Conservation (phyloP, 2,797 vertebrate genomes). For the Tarsius wallacei region DNA sequence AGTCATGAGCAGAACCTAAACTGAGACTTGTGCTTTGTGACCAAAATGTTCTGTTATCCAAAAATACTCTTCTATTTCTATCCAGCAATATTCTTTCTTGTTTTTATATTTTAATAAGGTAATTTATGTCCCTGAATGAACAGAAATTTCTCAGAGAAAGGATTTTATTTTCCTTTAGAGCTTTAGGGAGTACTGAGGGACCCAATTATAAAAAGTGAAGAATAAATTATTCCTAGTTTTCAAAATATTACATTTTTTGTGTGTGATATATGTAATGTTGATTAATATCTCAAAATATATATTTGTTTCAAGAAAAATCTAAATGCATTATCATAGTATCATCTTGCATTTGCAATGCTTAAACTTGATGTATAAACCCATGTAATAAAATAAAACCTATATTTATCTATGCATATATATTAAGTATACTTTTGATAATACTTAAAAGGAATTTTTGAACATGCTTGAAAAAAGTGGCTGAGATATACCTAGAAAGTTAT, state of each 20-base stretch:
- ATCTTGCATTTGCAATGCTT: neutral
- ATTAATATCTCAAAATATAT: neutral
- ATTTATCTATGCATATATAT: neutral
- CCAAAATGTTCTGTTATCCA: neutral
- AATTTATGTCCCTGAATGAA: neutral
- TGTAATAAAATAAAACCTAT: neutral
- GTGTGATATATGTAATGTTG: neutral
- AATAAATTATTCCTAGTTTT: neutral
- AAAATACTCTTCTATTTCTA: neutral
- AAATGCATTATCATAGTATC: neutral
- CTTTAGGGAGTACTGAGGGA: neutral
- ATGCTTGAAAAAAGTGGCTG: neutral
- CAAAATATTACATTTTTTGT: neutral
- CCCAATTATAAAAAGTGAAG: neutral
- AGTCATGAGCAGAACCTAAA: neutral
- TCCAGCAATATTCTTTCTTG: neutral
- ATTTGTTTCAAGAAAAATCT: neutral
- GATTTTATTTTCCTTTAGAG: neutral
- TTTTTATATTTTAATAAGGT: neutral
- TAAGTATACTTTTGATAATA: neutral
- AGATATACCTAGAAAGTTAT: neutral
- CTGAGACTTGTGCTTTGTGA: neutral
- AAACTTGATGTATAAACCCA: slow-evolving; percentile 25
- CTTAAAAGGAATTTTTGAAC: neutral
- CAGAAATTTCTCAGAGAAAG: neutral